These are phyloP conservation scores for Cinclus cinclus DNA, from an alignment of 2,113 vertebrate genomes.

Conservation along the genomic window DNA sequence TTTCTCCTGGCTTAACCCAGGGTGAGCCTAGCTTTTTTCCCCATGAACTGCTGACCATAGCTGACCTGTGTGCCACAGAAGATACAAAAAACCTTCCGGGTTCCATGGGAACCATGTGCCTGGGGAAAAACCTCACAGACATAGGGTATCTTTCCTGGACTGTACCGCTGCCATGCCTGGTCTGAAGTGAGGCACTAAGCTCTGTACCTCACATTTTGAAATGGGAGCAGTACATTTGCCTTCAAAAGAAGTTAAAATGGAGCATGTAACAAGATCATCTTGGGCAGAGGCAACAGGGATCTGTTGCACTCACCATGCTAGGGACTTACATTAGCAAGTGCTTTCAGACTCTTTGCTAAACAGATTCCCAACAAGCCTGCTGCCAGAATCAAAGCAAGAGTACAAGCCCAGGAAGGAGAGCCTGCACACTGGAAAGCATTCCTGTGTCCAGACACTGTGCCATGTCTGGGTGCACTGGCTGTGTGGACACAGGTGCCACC, in stretches of 20 bases:
- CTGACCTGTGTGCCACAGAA: neutral
- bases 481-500: neutral
- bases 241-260: neutral
- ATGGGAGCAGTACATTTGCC: neutral
- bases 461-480: neutral
- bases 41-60: neutral
- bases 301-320: fast-evolving
- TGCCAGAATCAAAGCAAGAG: neutral
- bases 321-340: neutral
- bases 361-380: neutral
- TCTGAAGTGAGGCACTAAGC: neutral
- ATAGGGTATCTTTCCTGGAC: neutral
- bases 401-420: neutral
- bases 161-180: neutral
- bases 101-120: neutral
- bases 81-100: neutral
- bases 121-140: neutral
- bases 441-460: neutral
- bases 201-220: neutral
- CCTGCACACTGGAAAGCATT: neutral
- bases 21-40: neutral
- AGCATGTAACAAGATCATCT: neutral
- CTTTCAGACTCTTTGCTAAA: neutral
- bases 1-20: neutral
- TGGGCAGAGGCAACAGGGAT: neutral